A percentile compares a stretch with the other conserved stretches of the same genome.
These are phyloP conservation scores for Pharmacophagus antenor DNA, from an alignment of 2,888 invertebrate genomes.

Conservation along the genomic window DNA sequence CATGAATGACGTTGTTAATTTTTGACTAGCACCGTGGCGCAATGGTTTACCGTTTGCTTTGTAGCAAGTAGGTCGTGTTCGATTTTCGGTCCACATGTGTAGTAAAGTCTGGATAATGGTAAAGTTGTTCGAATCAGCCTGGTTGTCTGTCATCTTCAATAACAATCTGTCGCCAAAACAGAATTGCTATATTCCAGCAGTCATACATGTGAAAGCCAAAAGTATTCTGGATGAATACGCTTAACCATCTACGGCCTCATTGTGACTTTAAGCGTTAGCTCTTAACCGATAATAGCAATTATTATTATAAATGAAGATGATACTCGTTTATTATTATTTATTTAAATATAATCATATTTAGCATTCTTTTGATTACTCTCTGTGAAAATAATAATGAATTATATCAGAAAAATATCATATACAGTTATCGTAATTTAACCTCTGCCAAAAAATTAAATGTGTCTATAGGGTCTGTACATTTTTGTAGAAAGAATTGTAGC, in stretches of 20 bases:
- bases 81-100: background rate
- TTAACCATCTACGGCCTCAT: too few relatives aligned
- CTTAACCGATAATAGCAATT: background rate
- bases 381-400: too few relatives aligned
- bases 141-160: background rate
- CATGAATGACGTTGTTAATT: background rate
- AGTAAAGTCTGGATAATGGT: background rate
- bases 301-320: background rate
- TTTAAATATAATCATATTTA: too few relatives aligned
- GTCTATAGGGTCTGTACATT: too few relatives aligned
- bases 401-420: too few relatives aligned
- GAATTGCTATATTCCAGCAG: background rate
- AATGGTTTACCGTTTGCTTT: too few relatives aligned
- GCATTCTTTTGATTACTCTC: too few relatives aligned
- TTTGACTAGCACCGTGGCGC: background rate
- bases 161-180: background rate
- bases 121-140: background rate
- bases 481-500: too few relatives aligned
- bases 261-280: background rate
- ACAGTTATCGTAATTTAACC: too few relatives aligned
- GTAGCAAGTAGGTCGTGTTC: background rate
- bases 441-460: too few relatives aligned
- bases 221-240: background rate
- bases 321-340: background rate
- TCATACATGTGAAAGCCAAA: background rate